Base-by-base conservation (phyloP, 2,113 vertebrate genomes). In the Embiotoca jacksoni region DNA sequence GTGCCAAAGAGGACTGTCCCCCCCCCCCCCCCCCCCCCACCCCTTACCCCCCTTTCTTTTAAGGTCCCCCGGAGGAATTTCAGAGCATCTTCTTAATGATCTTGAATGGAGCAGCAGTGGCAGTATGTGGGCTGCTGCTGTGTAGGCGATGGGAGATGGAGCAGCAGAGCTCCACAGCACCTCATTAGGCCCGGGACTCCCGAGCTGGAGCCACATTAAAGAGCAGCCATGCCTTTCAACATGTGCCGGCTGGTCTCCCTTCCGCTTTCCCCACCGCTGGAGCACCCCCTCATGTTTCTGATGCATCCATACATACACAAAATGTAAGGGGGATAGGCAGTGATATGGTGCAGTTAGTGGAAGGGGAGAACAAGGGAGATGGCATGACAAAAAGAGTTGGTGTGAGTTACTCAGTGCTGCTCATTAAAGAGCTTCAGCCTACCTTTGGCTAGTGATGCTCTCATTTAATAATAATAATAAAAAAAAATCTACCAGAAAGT, bases 171-270 rank as follows among this genome's bases (percentile, higher is more conserved):
- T 92, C 85, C 91, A 90, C 86, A 74, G 89, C 86, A 87, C 88
- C 92, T 91, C 91, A 91, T 92, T 92, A 92, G 88, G 87, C 83
- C 81, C 81, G 65, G 82, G 83, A 89, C 86, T 87, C 89, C 77
- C 33, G 33, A 85, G 88, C 89, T 93, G 92, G 91, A 93, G 89
- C 84, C 88, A 91, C 91, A 93, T 91, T 86, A 93, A 93, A 94
- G 88, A 86, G 83, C 85, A 88, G 81, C 80, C 83, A 72, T 87
- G 90, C 83, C 90, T 93, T 93, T 93, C 90, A 92, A 93, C 91
- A 82, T 93, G 92, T 91, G 90, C 92, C 85, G 89, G 87, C 93
- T 89, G 85, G 93, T 91, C 88, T 81, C 65, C n/a, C 84, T 81
- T 84, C 84, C 78, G 69, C 76, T 88, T 85, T 78, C 72, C 84